phyloP scores from a whole-genome alignment of 2,113 vertebrate species.

The Eidolon helvum region DNA sequence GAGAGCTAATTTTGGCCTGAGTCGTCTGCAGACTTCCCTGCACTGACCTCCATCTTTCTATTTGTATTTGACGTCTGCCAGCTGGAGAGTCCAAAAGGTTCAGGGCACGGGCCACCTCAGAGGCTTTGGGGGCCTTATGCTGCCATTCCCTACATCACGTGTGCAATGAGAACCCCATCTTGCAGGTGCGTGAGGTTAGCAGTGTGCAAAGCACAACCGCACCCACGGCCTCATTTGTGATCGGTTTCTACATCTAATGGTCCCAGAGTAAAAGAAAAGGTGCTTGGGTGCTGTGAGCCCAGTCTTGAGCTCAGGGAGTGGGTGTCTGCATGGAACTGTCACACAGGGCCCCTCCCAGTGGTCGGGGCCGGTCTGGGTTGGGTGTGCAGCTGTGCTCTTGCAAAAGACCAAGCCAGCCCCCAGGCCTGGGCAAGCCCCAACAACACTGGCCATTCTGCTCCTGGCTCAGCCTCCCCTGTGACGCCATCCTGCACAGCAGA shows the following conservation, averaged over 20 bases:
- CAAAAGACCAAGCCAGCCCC: background rate
- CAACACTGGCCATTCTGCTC: background rate
- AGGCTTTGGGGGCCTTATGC: background rate
- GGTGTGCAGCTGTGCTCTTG: background rate
- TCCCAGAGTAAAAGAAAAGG: background rate
- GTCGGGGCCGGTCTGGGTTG: background rate
- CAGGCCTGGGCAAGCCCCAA: background rate
- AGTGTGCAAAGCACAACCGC: background rate
- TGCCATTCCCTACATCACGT: background rate
- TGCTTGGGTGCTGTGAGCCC: background rate
- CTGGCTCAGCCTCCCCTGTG: background rate
- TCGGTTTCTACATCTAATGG: background rate
- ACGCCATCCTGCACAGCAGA: constrained; percentile 1
- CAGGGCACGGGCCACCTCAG: background rate
- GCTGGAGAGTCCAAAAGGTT: background rate
- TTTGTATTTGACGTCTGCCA: background rate
- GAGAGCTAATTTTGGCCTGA: background rate
- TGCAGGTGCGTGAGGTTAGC: background rate
- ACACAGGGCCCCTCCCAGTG: background rate
- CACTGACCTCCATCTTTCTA: background rate
- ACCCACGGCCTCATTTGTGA: background rate
- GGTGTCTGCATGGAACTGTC: background rate
- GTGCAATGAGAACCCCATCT: background rate
- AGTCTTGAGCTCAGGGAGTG: background rate
- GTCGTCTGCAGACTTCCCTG: background rate